Evolutionary conservation across 2,888 invertebrate species (phyloP), one percentile per base, ranked within the genome.

Genomic region (Conus canariensis): DNA sequence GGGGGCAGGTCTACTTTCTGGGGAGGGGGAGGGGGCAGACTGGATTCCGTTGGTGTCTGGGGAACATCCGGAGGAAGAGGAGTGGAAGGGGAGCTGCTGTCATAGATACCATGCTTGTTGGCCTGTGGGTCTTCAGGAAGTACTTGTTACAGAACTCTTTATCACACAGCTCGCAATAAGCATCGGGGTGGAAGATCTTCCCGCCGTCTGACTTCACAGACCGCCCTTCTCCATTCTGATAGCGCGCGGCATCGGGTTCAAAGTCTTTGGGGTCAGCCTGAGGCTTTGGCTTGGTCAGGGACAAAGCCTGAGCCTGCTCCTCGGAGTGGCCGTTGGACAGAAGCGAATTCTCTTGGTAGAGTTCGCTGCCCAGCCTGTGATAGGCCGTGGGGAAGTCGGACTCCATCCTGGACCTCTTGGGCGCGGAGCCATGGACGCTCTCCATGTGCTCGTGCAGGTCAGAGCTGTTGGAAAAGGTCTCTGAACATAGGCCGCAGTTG

Each of bases 111-210:
- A 96, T 99, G 99, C 95, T 99, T 99, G 96, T 99, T 99, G 67
- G 99, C 99, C 96, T 99, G 98, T 99, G 99, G 91, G 99, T 99
- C 96, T 99, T 99, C 59, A 99, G 97, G 96, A 99, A 99, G 97
- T 99, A 99, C 96, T 99, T 99, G 97, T 99, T 99, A 97, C 99
- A 99, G 96, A 99, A 99, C 97, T 99, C 99, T 96, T 99, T 99
- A 97, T 99, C 99, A 97, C 99, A 99, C 91, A 99, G 97, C 96
- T 99, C 98, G 96, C 99, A 99, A 96, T 98, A 99, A 30, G 99
- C 99, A 96, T 99, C 99, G 2, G 98, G 98, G 96, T 99, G 99
- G 96, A 99, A 99, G 95, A 99, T 99, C 85, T 95, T 91, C 58
- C 91, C 93, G 5, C 91, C 92, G 82, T 92, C 92, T 22, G 87